phyloP scores from a whole-genome alignment of 2,113 vertebrate species.

The Telmatochromis brichardi region DNA sequence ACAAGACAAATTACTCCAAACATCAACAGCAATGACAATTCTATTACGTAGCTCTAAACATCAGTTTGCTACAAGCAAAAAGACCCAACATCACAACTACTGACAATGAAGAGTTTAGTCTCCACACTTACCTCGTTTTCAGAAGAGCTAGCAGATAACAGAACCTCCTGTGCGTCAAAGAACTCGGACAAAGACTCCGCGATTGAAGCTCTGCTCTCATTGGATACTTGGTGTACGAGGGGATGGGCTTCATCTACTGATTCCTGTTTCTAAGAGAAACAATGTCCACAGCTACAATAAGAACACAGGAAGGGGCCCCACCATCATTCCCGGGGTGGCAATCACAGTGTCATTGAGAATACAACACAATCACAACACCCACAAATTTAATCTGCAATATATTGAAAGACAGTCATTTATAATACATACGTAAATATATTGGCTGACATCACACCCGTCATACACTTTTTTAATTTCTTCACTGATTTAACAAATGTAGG shows the following conservation, averaged over 20 bases:
- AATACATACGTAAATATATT: not conserved
- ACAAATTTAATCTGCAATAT: not conserved
- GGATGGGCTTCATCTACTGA: constrained; percentile 73
- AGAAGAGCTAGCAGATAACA: constrained; percentile 93
- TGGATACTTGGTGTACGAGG: constrained; percentile 89
- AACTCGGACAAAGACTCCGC: constrained; percentile 94
- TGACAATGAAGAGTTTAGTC: not conserved
- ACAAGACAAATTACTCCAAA: not conserved
- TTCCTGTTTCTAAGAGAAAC: constrained; percentile 74
- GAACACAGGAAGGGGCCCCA: not conserved
- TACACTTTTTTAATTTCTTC: not conserved
- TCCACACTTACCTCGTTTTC: constrained; percentile 86
- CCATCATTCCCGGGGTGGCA: not conserved
- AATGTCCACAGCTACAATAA: not conserved
- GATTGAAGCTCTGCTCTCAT: constrained; percentile 88
- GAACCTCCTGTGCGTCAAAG: constrained; percentile 94
- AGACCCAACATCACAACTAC: not conserved
- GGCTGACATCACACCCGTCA: not conserved
- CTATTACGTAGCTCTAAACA: not conserved
- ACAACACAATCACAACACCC: not conserved
- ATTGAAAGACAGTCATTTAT: constrained; percentile 1
- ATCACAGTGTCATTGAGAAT: not conserved
- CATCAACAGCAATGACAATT: not conserved
- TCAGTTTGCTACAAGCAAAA: not conserved
- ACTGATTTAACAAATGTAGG: not conserved